Evolutionary conservation across 2,797 vertebrate genomes (phyloP).

Genomic region (Rhinichthys osculus): DNA sequence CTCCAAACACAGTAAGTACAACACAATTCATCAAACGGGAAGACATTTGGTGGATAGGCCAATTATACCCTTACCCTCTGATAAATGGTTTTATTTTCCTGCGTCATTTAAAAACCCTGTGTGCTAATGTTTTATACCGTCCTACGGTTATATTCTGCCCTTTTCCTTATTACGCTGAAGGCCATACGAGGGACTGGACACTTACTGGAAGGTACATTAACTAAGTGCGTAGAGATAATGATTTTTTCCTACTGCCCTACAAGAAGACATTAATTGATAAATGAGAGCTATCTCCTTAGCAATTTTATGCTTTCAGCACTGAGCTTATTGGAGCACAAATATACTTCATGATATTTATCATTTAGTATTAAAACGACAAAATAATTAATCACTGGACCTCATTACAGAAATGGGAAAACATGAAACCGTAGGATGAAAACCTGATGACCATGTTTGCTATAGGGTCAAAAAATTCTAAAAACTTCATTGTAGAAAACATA

Average conservation of each 20-base stretch:
- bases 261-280: constrained; percentile 66
- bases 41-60: constrained; percentile 49
- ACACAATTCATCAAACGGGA: constrained; percentile 54
- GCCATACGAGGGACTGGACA: constrained; percentile 43
- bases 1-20: constrained; percentile 18
- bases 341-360: constrained; percentile 61
- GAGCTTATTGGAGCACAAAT: constrained; percentile 65
- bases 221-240: constrained; percentile 62
- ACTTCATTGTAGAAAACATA: not conserved
- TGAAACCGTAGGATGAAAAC: constrained; percentile 28
- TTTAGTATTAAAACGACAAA: constrained; percentile 61
- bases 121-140: constrained; percentile 54
- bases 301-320: constrained; percentile 60
- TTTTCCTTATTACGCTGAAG: constrained; percentile 53
- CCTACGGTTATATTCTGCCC: constrained; percentile 49
- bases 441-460: constrained; percentile 3
- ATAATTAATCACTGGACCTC: constrained; percentile 59
- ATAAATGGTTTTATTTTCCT: constrained; percentile 60
- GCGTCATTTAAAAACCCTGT: constrained; percentile 50
- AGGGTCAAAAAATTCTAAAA: not conserved
- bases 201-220: constrained; percentile 65
- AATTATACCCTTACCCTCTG: constrained; percentile 53
- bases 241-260: constrained; percentile 61
- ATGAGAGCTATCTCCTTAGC: constrained; percentile 63
- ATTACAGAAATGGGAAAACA: constrained; percentile 43